These are phyloP conservation scores for Grammomys dolichurus DNA, from an alignment of 2,113 vertebrate genomes.

Conservation along the genomic window DNA sequence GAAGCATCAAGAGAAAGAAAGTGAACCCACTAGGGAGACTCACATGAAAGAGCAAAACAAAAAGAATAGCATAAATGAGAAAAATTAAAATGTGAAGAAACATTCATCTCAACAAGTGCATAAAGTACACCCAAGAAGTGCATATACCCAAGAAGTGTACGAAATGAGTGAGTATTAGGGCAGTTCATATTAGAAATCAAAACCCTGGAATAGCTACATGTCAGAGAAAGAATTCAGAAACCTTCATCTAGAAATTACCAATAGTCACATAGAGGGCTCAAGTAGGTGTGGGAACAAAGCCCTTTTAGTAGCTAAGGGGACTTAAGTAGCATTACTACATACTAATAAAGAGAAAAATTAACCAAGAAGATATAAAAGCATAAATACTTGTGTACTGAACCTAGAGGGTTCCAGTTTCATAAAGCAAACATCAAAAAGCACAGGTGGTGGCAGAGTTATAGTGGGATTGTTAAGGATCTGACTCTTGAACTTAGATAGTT, in stretches of 20 bases:
- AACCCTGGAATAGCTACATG: neutral
- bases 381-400: too few relatives aligned
- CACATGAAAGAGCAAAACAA: neutral
- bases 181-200: neutral
- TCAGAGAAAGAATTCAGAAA: neutral
- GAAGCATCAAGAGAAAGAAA: neutral
- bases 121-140: neutral
- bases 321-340: neutral
- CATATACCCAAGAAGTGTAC: too few relatives aligned
- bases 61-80: neutral
- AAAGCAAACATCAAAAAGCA: neutral
- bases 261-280: neutral
- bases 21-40: neutral
- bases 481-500: neutral
- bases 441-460: neutral
- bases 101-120: neutral
- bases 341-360: neutral
- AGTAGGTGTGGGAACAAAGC: neutral
- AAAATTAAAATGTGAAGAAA: neutral
- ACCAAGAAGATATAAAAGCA: neutral
- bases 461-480: too few relatives aligned
- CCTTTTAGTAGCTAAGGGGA: neutral
- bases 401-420: neutral
- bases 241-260: neutral
- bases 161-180: neutral